Evolutionary conservation across 1,140 invertebrate genomes (phyloP).

Genomic region (Ceratoteleas bidentatus): DNA sequence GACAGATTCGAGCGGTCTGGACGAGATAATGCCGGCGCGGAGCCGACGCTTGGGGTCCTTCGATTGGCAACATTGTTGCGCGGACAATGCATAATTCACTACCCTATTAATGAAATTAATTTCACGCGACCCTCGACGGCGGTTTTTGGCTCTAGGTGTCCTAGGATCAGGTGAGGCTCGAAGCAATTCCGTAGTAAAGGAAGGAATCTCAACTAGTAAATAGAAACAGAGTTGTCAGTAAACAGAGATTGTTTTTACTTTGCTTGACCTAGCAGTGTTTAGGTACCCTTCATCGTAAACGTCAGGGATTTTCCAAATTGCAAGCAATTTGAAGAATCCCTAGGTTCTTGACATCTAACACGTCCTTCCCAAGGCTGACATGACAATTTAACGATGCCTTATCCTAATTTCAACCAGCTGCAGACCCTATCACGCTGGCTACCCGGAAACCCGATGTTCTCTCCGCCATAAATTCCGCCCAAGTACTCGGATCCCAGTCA

Average conservation of each 20-base stretch:
- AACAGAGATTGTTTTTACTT: too few relatives aligned
- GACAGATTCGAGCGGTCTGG: conserved; percentile 58
- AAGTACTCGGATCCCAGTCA: conserved; percentile 10
- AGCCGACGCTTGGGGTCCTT: conserved; percentile 47
- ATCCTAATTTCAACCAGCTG: conserved; percentile 40
- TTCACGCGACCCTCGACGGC: conserved; percentile 31
- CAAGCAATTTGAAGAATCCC: too few relatives aligned
- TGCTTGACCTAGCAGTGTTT: too few relatives aligned
- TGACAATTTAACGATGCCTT: conserved; percentile 11
- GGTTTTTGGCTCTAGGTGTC: too few relatives aligned
- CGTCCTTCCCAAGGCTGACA: too few relatives aligned
- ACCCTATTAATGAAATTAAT: conserved; percentile 61
- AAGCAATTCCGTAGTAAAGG: too few relatives aligned
- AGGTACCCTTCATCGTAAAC: too few relatives aligned
- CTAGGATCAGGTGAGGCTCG: too few relatives aligned
- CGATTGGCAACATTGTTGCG: conserved; percentile 57
- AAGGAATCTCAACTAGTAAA: too few relatives aligned
- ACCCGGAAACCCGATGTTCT: not conserved
- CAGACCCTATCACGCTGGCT: conserved; percentile 8
- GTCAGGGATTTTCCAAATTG: too few relatives aligned
- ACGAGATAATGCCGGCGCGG: conserved; percentile 57
- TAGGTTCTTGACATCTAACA: too few relatives aligned
- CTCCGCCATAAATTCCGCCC: conserved; percentile 29
- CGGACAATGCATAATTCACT: conserved; percentile 63
- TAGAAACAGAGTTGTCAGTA: too few relatives aligned